Percentiles rank a stretch among this genome's conserved stretches.
Evolutionary conservation across 2,888 invertebrate genomes (phyloP).

Genomic region (Habroteleia sp.): DNA sequence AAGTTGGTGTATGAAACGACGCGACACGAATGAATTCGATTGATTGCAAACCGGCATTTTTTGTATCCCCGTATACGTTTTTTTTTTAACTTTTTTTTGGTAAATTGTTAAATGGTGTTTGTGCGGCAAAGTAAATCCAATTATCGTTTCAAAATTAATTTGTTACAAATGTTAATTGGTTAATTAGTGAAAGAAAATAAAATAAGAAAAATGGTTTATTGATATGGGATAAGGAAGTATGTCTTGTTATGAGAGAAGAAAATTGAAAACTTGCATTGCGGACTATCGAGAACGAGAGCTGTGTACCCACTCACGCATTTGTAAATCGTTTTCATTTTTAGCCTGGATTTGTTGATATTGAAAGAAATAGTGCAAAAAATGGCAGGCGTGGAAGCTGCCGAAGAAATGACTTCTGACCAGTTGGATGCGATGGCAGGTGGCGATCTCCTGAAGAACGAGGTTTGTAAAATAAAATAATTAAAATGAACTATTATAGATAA

Average conservation of each 20-base stretch:
- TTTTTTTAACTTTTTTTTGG: slow-evolving; percentile 26
- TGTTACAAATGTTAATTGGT: slow-evolving; percentile 12
- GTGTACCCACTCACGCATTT: slow-evolving; percentile 57
- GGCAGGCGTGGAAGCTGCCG: slow-evolving; percentile 98
- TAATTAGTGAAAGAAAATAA: slow-evolving; percentile 23
- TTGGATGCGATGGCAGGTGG: slow-evolving; percentile 98
- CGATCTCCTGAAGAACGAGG: slow-evolving; percentile 96
- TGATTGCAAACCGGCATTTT: slow-evolving; percentile 8
- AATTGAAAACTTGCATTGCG: slow-evolving; percentile 55
- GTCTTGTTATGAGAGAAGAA: slow-evolving; percentile 22
- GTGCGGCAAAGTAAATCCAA: slow-evolving; percentile 15
- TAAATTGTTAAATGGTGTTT: slow-evolving; percentile 26
- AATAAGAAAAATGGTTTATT: slow-evolving; percentile 19
- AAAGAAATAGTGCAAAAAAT: slow-evolving; percentile 99
- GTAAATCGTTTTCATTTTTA: slow-evolving; percentile 77
- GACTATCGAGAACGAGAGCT: slow-evolving; percentile 41
- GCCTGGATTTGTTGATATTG: slow-evolving; percentile 94
- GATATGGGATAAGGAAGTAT: slow-evolving; percentile 32
- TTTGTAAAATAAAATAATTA: too few species aligned
- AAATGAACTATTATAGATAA: too few species aligned
- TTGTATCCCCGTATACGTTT: slow-evolving; percentile 9
- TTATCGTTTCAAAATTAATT: slow-evolving; percentile 5
- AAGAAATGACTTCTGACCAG: slow-evolving; percentile 98
- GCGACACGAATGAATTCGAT: slow-evolving; percentile 29
- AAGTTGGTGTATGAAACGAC: slow-evolving; percentile 36